Evolutionary conservation across 1,140 invertebrate species (phyloP).

Genomic region (Euwallacea similis): DNA sequence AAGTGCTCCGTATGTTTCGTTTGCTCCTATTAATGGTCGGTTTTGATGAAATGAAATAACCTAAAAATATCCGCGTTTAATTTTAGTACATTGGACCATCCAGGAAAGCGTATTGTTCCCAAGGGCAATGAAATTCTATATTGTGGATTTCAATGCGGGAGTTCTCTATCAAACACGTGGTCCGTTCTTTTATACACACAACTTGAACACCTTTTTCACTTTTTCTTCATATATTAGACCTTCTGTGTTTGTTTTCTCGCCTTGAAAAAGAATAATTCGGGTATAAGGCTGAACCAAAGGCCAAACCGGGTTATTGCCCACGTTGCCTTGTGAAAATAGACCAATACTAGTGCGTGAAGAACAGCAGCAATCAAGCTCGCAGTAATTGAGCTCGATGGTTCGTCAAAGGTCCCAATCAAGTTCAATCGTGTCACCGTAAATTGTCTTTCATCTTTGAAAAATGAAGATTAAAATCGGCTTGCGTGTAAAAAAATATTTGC

Average conservation of each 20-base stretch:
- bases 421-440: too few relatives aligned
- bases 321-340: constrained; percentile 26
- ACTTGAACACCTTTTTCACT: background rate
- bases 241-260: constrained; percentile 13
- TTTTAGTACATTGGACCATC: background rate
- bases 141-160: background rate
- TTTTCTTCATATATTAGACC: background rate
- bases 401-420: background rate
- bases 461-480: too few relatives aligned
- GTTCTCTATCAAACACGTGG: background rate
- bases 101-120: background rate
- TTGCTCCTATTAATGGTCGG: background rate
- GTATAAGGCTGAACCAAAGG: constrained; percentile 18
- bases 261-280: constrained; percentile 31
- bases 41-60: constrained; percentile 3
- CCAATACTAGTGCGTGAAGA: constrained; percentile 22
- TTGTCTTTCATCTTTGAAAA: too few relatives aligned
- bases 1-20: too few relatives aligned
- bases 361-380: constrained; percentile 7
- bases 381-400: constrained; percentile 5
- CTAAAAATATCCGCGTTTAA: background rate
- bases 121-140: background rate
- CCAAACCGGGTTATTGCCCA: constrained; percentile 22
- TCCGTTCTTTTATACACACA: background rate
- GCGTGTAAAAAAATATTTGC: too few relatives aligned